A percentile compares a stretch with the other conserved stretches of the same genome.
These are phyloP conservation scores for Drosophila stalkeri DNA, from an alignment of 2,888 invertebrate genomes.

Conservation along the genomic window DNA sequence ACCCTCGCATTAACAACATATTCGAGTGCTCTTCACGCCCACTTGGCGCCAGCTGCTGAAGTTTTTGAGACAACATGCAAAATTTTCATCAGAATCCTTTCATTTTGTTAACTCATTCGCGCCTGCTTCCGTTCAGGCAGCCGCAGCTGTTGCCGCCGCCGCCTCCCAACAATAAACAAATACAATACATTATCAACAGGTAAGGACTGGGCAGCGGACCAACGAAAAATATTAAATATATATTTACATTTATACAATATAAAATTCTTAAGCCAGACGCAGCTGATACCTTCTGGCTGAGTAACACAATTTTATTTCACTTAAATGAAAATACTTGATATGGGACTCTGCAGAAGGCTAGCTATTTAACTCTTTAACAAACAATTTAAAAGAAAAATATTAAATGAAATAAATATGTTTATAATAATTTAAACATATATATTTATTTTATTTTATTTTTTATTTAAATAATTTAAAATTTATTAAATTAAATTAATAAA, in stretches of 20 bases:
- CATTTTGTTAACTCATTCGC: slow-evolving; percentile 56
- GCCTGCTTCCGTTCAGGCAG: slow-evolving; percentile 40
- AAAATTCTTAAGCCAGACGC: slow-evolving; percentile 14
- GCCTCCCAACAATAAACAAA: slow-evolving; percentile 6
- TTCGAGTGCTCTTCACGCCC: slow-evolving; percentile 47
- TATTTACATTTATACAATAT: neutral
- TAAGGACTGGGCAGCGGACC: neutral
- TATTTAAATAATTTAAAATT: no score
- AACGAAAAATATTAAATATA: slow-evolving; percentile 10
- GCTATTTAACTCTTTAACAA: neutral
- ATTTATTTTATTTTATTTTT: no score
- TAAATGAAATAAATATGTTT: no score
- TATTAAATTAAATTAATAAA: neutral
- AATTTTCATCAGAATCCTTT: slow-evolving; percentile 31
- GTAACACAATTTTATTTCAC: slow-evolving; percentile 7
- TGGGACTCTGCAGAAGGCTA: neutral
- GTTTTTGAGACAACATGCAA: slow-evolving; percentile 38
- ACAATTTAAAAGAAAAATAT: no score
- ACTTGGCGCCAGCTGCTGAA: slow-evolving; percentile 55
- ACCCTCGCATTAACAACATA: slow-evolving; percentile 40
- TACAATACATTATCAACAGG: slow-evolving; percentile 48
- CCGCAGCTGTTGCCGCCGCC: slow-evolving; percentile 51
- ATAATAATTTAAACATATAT: no score
- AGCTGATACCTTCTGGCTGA: slow-evolving; percentile 9
- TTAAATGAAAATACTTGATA: neutral